Evolutionary conservation across 2,113 vertebrate species (phyloP), one percentile per base, ranked within the genome.

Genomic region (Myocastor coypus): DNA sequence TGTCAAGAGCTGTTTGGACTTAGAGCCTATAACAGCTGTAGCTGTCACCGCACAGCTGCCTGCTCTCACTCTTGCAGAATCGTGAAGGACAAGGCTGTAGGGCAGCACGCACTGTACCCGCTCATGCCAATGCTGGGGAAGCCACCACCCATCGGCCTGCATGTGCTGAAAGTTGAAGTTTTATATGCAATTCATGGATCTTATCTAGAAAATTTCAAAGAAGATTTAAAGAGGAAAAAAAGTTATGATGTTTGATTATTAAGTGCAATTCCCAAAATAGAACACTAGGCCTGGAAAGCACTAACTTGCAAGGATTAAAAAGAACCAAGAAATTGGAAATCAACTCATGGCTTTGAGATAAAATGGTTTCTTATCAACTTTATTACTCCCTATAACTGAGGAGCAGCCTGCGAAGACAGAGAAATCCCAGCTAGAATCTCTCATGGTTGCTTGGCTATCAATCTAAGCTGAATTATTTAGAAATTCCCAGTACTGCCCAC

Each of bases 291-390:
- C 46, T 94, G 71, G 71, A 77, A 77, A 42, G 55, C 89, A 66
- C 78, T 91, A 90, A 95, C 94, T 75, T 81, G n/a, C 32, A 93
- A 83, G n/a, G 71, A 59, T 91, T 83, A 80, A 92, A 96, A 94
- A 89, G 46, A 95, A 86, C 9, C 28, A 80, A 94, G 46, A 96
- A 52, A 26, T 59, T 73, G 61, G 22, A 50, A 95, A 86, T 14
- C 5, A 95, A 94, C 28, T 14, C 30, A 68, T 42, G 88, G 16
- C 28, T 78, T 92, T 81, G 77, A 42, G 64, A 90, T 78, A 84
- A 78, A 88, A 32, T n/a, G 34, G 28, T 82, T 0, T 22, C 64
- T 90, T 63, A 57, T 20, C 7, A 32, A 83, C 32, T 84, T 93
- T 64, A 63, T 57, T 71, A 83, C 0, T 3, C 28, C 50, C 7